Base-by-base conservation (phyloP, 2,888 invertebrate species). In the Timema podura region DNA sequence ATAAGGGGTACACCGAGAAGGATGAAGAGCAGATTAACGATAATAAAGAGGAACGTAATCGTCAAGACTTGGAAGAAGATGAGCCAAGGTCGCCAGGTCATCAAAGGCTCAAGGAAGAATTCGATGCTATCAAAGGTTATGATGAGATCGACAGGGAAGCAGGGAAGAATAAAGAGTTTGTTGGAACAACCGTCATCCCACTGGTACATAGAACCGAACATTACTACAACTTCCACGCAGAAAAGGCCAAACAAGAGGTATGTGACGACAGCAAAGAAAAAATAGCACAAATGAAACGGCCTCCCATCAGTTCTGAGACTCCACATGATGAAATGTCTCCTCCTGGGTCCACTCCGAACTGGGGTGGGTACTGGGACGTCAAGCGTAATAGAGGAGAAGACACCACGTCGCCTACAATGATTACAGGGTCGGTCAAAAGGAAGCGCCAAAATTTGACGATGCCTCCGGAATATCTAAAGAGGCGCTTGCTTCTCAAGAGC, bases 371-470 rank as follows among this genome's bases (percentile, higher is more conserved):
- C 61, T 61, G 61, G 61, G 61, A 44, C n/a, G 44, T 45, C 9
- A 7, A 10, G 7, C 11, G 11, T 13, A 61, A 13, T 61, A 30
- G 45, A 44, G 61, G 61, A 13, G 45, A 44, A 45, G 61, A 61
- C 61, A 44, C 61, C 61, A 61, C 45, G 61, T 61, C 16, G 30
- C 44, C 8, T 61, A 61, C 61, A 61, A 61, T 8, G 61, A 61
- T 13, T 61, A 61, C n/a, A 30, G 13, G 6, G 45, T 44, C 2
- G 13, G 9, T 44, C 61, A 30, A 6, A 61, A 30, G 44, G 61
- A 61, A 45, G 9, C 61, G 44, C 44, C 10, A 13, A 5, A 61
- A 45, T 13, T 10, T 15, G 44, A 61, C 3, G 30, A 30, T 30
- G 30, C 30, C 30, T 30, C 30, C 30, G 30, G 30, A 1, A 30